Base-by-base conservation (phyloP, 2,797 vertebrate species). In the Spea hammondii region DNA sequence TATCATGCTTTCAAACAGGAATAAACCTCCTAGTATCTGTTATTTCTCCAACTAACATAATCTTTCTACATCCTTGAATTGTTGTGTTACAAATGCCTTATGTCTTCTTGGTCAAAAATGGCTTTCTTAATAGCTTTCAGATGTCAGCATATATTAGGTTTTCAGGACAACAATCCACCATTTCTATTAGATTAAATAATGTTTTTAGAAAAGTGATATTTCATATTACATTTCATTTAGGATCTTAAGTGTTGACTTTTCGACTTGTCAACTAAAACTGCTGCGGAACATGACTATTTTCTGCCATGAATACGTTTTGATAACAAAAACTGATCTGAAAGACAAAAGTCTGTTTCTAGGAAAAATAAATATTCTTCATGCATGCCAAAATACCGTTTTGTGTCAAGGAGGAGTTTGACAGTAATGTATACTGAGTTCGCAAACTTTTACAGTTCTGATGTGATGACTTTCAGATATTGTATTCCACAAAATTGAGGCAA, bases 101-200 rank as follows among this genome's bases (percentile, higher is more conserved):
- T 70, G 74, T 77, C 79, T 70, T 53, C 70, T 48, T 46, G 32
- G 32, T 77, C 65, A 77, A 54, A 72, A 77, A 77, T 73, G 12
- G 62, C 70, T 77, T 74, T 72, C 75, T 66, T 82, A 82, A 82
- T 82, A 74, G 75, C 65, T 77, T 82, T 82, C 80, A 82, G 80
- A 82, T 82, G 80, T 82, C 80, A 74, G 80, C 47, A 17, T 62
- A 70, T 82, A 82, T 82, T 82, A 82, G 46, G 75, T 78, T 77
- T 82, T 77, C 62, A 77, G 70, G 80, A 78, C 80, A 74, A 78
- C 71, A 74, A 70, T 78, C 75, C 57, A 67, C 75, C 65, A 69
- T 77, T 82, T 81, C 74, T 82, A 82, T 82, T 82, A 82, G 75
- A 82, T 82, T 82, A 82, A 82, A 82, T 77, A 77, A 77, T 82